These are phyloP conservation scores for Geopemphigus sp. DNA, from an alignment of 1,140 invertebrate genomes.

Conservation along the genomic window DNA sequence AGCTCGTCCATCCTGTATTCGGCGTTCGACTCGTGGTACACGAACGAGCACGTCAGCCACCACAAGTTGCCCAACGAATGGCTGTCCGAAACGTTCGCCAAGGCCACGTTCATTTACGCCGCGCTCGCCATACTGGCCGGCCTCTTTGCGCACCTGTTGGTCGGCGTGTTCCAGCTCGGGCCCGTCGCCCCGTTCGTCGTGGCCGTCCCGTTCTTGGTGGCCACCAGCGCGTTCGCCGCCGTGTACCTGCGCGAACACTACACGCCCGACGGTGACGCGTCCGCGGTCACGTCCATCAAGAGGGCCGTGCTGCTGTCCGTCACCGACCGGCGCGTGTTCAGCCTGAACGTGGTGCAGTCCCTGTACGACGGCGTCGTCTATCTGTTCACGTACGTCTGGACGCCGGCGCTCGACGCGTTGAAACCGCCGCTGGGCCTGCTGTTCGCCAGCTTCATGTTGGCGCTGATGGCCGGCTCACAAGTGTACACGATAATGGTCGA, in stretches of 20 bases:
- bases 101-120: constrained; percentile 68
- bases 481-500: constrained; percentile 61
- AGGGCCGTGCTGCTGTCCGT: constrained; percentile 51
- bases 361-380: constrained; percentile 73
- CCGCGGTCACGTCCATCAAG: constrained; percentile 49
- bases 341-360: constrained; percentile 66
- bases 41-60: constrained; percentile 66
- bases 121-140: constrained; percentile 68
- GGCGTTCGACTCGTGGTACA: constrained; percentile 70
- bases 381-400: constrained; percentile 73
- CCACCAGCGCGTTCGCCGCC: constrained; percentile 57
- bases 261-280: not conserved
- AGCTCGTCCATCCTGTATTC: constrained; percentile 71
- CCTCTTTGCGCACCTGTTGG: constrained; percentile 64
- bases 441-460: constrained; percentile 67
- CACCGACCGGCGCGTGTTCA: constrained; percentile 57
- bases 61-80: constrained; percentile 60
- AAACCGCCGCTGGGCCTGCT: constrained; percentile 60
- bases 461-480: constrained; percentile 69
- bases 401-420: constrained; percentile 62
- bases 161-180: constrained; percentile 63
- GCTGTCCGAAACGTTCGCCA: constrained; percentile 63
- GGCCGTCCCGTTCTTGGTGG: constrained; percentile 61
- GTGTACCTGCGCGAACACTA: constrained; percentile 52
- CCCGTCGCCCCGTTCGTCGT: constrained; percentile 64